Base-by-base conservation (phyloP, 2,797 vertebrate species). In the Liasis olivaceus region DNA sequence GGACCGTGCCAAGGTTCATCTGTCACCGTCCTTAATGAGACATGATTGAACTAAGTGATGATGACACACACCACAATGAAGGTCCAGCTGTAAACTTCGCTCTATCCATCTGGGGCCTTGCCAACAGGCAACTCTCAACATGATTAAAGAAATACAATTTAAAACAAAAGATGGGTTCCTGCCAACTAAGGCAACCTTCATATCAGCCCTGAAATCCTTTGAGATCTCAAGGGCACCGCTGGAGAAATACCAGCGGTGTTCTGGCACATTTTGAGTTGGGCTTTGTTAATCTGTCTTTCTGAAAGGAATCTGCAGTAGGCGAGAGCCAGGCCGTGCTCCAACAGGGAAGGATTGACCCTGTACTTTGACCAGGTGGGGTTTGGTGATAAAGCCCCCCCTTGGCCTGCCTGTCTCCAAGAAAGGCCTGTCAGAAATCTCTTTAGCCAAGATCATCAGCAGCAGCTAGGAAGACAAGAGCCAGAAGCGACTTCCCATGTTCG, bases 1-100 rank as follows among this genome's bases (percentile, higher is more conserved):
- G 96, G 96, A 88, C 86, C 85, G 4, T 96, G 96, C 96, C 96
- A 0, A 0, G 90, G 95, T 58, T 88, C 93, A 96, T 96, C 95
- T 11, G 0, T 96, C 96, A 96, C 15, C 84, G 54, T 14, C 92
- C 56, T 90, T 94, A 96, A 1, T 14, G 90, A 97, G 94, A 96
- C 95, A 94, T 91, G 91, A 95, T 89, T 96, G 96, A 97, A 88
- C 24, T 95, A 89, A 97, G 89, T 0, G 0, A 90, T 96, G 85
- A 91, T 96, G 97, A 96, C 97, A 97, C 31, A 22, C 7, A 42
- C 42, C 36, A 0, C 92, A 92, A 90, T 91, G 92, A 88, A 11
- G 85, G 94, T 94, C 96, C 92, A 90, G 93, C 77, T 95, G 81
- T 56, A 72, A 89, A 77, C 42, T 62, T 72, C 56, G 56, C 87